phyloP scores from a whole-genome alignment of 2,113 vertebrate genomes.

The Pao palembangensis region DNA sequence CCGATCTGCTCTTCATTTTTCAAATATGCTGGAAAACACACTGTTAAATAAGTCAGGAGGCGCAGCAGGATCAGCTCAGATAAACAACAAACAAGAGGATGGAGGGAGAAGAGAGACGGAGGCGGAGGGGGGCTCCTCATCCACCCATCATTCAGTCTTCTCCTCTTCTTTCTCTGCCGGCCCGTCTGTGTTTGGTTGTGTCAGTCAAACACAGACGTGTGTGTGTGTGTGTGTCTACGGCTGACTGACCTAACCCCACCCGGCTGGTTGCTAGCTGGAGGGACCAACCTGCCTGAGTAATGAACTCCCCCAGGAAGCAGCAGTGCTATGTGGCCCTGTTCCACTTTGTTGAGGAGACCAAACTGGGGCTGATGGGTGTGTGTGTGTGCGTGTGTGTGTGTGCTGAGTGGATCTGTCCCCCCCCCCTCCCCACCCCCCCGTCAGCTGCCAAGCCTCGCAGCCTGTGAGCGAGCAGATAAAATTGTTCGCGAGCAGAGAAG shows the following conservation, averaged over 20 bases:
- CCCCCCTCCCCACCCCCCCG: too few relatives aligned
- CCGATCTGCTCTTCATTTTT: slow-evolving; percentile 72
- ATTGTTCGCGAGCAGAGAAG: slow-evolving; percentile 61
- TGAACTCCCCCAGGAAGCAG: slow-evolving; percentile 80
- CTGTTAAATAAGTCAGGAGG: slow-evolving; percentile 75
- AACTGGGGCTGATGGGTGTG: slow-evolving; percentile 30
- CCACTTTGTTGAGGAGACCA: slow-evolving; percentile 39
- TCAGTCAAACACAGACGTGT: too few relatives aligned
- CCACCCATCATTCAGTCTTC: neutral
- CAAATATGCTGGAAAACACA: slow-evolving; percentile 73
- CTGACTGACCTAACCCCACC: slow-evolving; percentile 35
- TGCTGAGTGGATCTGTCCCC: slow-evolving; percentile 47
- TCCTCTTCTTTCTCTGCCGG: slow-evolving; percentile 1
- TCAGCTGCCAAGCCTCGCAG: slow-evolving; percentile 80
- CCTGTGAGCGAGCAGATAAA: slow-evolving; percentile 89
- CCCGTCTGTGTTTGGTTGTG: too few relatives aligned
- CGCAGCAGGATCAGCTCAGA: slow-evolving; percentile 40
- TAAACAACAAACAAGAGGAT: slow-evolving; percentile 61
- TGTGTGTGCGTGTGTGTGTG: slow-evolving; percentile 50
- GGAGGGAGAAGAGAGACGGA: neutral
- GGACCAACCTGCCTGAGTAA: slow-evolving; percentile 79
- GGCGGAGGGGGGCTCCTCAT: neutral
- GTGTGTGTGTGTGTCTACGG: slow-evolving; percentile 47
- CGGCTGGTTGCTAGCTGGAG: slow-evolving; percentile 61
- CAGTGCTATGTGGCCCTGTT: slow-evolving; percentile 66